These are phyloP conservation scores for Diaphora mendica DNA, from an alignment of 2,888 invertebrate species.

Conservation along the genomic window DNA sequence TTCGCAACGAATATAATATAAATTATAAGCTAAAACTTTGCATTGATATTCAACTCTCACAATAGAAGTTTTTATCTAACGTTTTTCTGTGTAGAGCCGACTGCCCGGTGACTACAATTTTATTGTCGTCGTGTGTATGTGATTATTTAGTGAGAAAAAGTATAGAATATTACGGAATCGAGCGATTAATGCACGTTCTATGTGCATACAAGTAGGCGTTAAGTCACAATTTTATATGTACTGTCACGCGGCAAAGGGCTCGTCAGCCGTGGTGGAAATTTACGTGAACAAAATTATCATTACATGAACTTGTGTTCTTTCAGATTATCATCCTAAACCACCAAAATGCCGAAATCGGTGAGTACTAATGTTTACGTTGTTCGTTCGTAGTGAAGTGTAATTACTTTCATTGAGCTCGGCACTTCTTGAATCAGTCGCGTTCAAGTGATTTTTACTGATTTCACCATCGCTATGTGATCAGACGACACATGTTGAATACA, in stretches of 20 bases:
- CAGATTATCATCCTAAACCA: constrained; percentile 84
- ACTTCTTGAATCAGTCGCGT: constrained; percentile 37
- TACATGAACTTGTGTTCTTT: constrained; percentile 66
- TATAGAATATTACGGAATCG: constrained; percentile 47
- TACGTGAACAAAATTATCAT: constrained; percentile 60
- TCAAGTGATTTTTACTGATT: constrained; percentile 72
- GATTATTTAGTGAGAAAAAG: constrained; percentile 65
- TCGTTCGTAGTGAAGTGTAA: constrained; percentile 38
- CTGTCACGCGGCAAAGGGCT: constrained; percentile 68
- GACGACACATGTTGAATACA: constrained; percentile 55
- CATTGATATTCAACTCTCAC: constrained; percentile 29
- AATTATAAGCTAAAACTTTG: constrained; percentile 20
- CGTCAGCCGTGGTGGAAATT: constrained; percentile 59
- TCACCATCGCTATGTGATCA: constrained; percentile 78
- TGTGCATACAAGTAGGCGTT: constrained; percentile 45
- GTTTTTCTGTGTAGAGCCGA: constrained; percentile 62
- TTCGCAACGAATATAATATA: constrained; percentile 29
- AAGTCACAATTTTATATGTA: constrained; percentile 62
- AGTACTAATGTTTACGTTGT: constrained; percentile 68
- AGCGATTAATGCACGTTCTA: constrained; percentile 42
- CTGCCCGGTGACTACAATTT: constrained; percentile 77
- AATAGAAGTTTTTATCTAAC: constrained; percentile 52
- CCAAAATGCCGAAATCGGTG: constrained; percentile 89
- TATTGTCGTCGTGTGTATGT: constrained; percentile 63
- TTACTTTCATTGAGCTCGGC: constrained; percentile 15